phyloP scores from a whole-genome alignment of 2,113 vertebrate species.

The Mugil cephalus region DNA sequence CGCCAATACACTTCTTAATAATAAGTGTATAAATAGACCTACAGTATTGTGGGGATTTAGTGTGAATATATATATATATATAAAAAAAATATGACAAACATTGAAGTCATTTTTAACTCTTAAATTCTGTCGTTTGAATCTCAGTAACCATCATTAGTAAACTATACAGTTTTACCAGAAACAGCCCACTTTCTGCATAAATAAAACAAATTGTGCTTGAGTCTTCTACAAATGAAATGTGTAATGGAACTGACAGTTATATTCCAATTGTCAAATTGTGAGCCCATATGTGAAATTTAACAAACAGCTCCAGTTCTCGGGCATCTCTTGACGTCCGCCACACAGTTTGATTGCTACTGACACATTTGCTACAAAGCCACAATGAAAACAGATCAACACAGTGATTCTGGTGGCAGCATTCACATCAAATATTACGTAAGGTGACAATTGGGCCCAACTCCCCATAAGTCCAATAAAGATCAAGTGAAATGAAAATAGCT shows the following conservation, averaged over 20 bases:
- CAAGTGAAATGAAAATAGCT: slow-evolving; percentile 15
- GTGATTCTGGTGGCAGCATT: slow-evolving; percentile 63
- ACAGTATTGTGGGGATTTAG: slow-evolving; percentile 17
- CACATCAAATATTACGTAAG: slow-evolving; percentile 23
- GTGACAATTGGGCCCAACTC: slow-evolving; percentile 22
- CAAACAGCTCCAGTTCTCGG: slow-evolving; percentile 6
- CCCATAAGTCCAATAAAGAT: slow-evolving; percentile 23
- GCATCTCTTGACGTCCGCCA: not conserved
- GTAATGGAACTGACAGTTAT: not conserved
- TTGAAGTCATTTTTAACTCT: slow-evolving; percentile 23
- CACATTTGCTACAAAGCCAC: slow-evolving; percentile 22
- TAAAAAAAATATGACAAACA: slow-evolving; percentile 28
- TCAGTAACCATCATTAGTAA: slow-evolving; percentile 10
- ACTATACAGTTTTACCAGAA: slow-evolving; percentile 19
- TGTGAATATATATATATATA: slow-evolving; percentile 44
- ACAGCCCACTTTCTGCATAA: slow-evolving; percentile 30
- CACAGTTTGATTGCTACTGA: slow-evolving; percentile 10
- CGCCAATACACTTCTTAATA: slow-evolving; percentile 3
- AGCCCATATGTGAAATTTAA: slow-evolving; percentile 7
- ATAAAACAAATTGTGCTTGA: slow-evolving; percentile 42
- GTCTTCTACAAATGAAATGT: slow-evolving; percentile 2
- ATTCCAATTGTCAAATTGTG: slow-evolving; percentile 3
- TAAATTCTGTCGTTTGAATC: slow-evolving; percentile 7
- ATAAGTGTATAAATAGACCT: slow-evolving; percentile 10
- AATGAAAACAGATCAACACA: slow-evolving; percentile 6